Evolutionary conservation across 1,140 invertebrate genomes (phyloP), one percentile per base, ranked within the genome.

Genomic region (Camponotus pennsylvanicus): DNA sequence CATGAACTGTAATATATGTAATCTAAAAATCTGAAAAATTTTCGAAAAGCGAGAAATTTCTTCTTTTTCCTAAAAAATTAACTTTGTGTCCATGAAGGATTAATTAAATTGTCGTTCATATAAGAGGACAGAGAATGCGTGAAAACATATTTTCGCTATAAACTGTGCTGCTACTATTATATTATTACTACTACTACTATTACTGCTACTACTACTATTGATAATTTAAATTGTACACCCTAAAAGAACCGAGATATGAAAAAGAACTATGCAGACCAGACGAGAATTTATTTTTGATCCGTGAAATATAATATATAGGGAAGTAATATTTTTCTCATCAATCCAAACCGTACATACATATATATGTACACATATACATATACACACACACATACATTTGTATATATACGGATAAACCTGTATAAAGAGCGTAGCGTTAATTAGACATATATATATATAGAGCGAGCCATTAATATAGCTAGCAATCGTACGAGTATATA

Each of bases 141-240:
- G 40, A 80, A 71, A 63, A 71, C 59, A 90, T 91, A 91, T 92
- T 92, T 92, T 92, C 91, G 89, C 90, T 91, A 83, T 83, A 91
- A 91, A 80, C 21, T 34, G 55, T 55, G 55, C n/a, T 75, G 59
- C 3, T 75, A 75, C 3, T 59, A 75, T 0, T 21, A 21, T 21
- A 21, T 21, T 75, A 45, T 7, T 77, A 77, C 4, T 73, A 42
- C 4, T 59, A 27, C 13, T 57, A 75, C 34, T 57, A 75, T 1
- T 57, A 75, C 3, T 73, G 42, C 7, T 42, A 77, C 27, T 67
- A 79, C 13, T 79, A 55, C 8, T 80, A 69, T n/a, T 70, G 37
- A 13, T 80, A 77, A 45, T 88, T 90, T 82, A 86, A 86, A 80
- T 90, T 90, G 52, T 73, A 87, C 59, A 85, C 63, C 70, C 34